phyloP scores from a whole-genome alignment of 1,140 invertebrate species.

The Arion vulgaris region DNA sequence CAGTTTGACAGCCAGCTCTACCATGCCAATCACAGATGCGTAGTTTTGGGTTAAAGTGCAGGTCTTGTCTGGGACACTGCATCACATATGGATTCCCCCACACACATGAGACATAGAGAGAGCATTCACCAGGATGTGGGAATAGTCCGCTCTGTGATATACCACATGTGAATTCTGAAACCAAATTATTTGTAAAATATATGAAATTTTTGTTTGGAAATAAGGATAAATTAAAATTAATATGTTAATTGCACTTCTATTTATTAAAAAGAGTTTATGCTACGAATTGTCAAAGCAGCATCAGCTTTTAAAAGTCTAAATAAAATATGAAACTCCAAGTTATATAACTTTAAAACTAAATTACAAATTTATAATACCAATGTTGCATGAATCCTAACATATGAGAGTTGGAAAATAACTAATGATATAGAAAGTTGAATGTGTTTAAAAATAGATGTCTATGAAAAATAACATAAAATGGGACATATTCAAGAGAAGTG shows the following conservation, averaged over 20 bases:
- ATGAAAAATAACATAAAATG: background rate
- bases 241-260: background rate
- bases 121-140: constrained; percentile 15
- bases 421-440: no score
- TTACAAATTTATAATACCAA: no score
- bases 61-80: constrained; percentile 25
- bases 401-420: no score
- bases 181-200: background rate
- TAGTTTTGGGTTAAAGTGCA: constrained; percentile 22
- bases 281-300: no score
- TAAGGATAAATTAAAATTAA: background rate
- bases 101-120: constrained; percentile 11
- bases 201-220: background rate
- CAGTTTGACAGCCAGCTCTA: background rate
- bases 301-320: no score
- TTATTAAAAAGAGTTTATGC: background rate
- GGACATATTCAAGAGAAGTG: no score
- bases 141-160: background rate
- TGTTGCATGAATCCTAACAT: no score
- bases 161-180: constrained; percentile 24
- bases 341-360: no score
- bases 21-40: constrained; percentile 23
- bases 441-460: no score
- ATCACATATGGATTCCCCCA: constrained; percentile 28
- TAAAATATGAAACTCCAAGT: no score